These are phyloP conservation scores for Tenrec ecaudatus DNA, from an alignment of 2,113 vertebrate species.

Conservation along the genomic window DNA sequence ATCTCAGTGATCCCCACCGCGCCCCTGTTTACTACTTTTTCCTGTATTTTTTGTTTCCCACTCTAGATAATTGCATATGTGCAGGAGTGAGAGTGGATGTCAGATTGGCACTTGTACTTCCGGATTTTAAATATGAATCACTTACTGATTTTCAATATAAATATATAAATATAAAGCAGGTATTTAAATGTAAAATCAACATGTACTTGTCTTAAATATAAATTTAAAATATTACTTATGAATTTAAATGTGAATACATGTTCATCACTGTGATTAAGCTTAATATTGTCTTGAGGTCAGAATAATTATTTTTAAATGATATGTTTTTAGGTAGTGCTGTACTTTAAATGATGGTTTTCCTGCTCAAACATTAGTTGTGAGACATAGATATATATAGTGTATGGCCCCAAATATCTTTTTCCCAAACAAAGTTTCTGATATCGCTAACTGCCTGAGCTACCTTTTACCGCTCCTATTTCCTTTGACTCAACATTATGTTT, in stretches of 20 bases:
- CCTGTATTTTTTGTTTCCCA: not conserved
- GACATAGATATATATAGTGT: not conserved
- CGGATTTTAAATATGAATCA: conserved; percentile 5
- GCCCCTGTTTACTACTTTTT: too few relatives aligned
- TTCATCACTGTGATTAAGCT: not conserved
- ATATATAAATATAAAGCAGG: not conserved
- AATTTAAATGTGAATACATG: not conserved
- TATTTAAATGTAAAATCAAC: not conserved
- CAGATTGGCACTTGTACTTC: not conserved
- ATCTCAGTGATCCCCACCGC: not conserved
- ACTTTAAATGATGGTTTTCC: conserved; percentile 11
- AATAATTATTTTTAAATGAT: not conserved
- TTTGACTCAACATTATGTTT: conserved; percentile 20
- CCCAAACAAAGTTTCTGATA: not conserved
- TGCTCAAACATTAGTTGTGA: conserved; percentile 23
- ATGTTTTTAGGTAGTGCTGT: not conserved
- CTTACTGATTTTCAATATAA: not conserved
- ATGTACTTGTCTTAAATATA: not conserved
- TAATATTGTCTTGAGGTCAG: not conserved
- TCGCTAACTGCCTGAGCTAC: not conserved
- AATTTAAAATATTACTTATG: not conserved
- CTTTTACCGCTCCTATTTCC: not conserved
- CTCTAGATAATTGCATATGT: not conserved
- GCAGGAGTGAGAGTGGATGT: not conserved
- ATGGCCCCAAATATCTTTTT: not conserved